Percentiles rank a stretch among this genome's conserved stretches.
These are phyloP conservation scores for Diplazon laetatorius DNA, from an alignment of 2,888 invertebrate genomes.

Conservation along the genomic window DNA sequence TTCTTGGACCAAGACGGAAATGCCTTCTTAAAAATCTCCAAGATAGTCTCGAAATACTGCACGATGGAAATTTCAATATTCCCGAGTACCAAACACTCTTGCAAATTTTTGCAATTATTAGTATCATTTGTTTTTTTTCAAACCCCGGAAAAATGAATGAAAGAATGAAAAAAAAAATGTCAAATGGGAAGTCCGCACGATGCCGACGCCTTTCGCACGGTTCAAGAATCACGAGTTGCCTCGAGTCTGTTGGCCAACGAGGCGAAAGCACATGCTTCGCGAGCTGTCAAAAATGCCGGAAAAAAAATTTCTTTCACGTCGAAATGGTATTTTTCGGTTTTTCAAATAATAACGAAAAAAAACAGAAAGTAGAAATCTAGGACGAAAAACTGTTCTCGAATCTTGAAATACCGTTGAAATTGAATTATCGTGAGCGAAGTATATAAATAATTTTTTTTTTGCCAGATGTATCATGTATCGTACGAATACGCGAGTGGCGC, in stretches of 20 bases:
- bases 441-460: too few species aligned
- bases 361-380: background rate
- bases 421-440: too few species aligned
- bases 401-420: too few species aligned
- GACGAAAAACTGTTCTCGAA: background rate
- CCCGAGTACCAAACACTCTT: too few species aligned
- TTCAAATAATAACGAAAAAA: background rate
- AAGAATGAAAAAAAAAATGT: background rate
- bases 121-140: too few species aligned
- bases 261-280: constrained; percentile 60
- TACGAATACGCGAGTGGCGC: constrained; percentile 9
- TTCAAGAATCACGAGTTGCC: constrained; percentile 21
- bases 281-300: constrained; percentile 63
- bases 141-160: too few species aligned
- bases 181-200: background rate
- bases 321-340: background rate
- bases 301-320: constrained; percentile 17
- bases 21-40: too few species aligned
- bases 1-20: too few species aligned
- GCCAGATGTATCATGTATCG: constrained; percentile 10
- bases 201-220: background rate
- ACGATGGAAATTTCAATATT: too few species aligned
- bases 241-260: constrained; percentile 6
- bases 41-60: too few species aligned
- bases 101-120: too few species aligned